A percentile compares a stretch with the other conserved stretches of the same genome.
phyloP scores from a whole-genome alignment of 1,140 invertebrate species.

The Galendromus occidentalis region DNA sequence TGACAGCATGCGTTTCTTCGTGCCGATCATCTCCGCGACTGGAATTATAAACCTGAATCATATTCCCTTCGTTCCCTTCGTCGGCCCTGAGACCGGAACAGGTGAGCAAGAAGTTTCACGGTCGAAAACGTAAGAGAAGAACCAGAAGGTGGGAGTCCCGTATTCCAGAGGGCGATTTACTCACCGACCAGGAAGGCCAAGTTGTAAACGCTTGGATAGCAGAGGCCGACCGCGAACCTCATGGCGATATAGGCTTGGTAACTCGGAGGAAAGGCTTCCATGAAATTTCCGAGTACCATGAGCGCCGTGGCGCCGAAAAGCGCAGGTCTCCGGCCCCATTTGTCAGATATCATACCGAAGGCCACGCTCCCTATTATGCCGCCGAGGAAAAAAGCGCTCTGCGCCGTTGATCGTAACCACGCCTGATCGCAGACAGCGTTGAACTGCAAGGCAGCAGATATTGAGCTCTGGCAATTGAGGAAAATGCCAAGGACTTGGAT shows the following conservation, averaged over 20 bases:
- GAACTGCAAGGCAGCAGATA: too few relatives aligned
- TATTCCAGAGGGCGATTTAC: conserved; percentile 57
- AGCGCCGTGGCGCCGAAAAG: not conserved
- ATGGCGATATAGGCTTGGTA: conserved; percentile 22
- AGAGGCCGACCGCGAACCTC: conserved; percentile 20
- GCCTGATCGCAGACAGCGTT: conserved; percentile 42
- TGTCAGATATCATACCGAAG: conserved; percentile 46
- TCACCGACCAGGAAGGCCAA: conserved; percentile 52
- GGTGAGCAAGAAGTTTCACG: too few relatives aligned
- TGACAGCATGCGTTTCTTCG: too few relatives aligned
- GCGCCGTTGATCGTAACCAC: conserved; percentile 41
- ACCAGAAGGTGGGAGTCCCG: conserved; percentile 50
- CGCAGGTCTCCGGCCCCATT: conserved; percentile 14
- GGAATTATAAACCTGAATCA: too few relatives aligned
- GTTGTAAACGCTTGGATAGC: conserved; percentile 41
- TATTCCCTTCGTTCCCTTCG: too few relatives aligned
- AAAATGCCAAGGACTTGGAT: too few relatives aligned
- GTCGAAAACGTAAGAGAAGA: conserved; percentile 38
- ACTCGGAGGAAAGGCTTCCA: conserved; percentile 12
- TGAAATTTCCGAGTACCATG: not conserved
- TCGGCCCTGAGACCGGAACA: too few relatives aligned
- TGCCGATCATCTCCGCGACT: too few relatives aligned
- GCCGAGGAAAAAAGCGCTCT: conserved; percentile 44
- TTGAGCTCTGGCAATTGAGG: too few relatives aligned
- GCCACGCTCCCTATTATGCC: conserved; percentile 46